phyloP scores from a whole-genome alignment of 2,113 vertebrate species.

The Erythrocercus mccallii region DNA sequence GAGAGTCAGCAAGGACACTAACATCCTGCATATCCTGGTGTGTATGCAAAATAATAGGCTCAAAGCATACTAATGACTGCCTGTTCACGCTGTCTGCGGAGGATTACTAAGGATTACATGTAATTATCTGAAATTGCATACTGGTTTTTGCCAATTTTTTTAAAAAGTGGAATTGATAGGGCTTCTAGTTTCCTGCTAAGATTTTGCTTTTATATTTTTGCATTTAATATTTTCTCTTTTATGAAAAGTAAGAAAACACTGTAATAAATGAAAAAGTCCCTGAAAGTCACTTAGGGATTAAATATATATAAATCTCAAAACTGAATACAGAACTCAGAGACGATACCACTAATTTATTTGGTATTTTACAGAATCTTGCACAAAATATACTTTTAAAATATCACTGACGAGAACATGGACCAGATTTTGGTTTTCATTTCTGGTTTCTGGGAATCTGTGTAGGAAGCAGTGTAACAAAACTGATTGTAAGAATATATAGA shows the following conservation, averaged over 20 bases:
- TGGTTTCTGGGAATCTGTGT: background rate
- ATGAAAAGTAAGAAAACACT: background rate
- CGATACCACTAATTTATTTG: background rate
- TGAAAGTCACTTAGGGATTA: background rate
- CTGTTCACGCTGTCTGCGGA: constrained; percentile 5
- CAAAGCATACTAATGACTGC: constrained; percentile 32
- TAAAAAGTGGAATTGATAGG: constrained; percentile 38
- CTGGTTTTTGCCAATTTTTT: background rate
- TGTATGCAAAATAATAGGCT: constrained; percentile 32
- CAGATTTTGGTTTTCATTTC: background rate
- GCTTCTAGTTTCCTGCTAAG: constrained; percentile 9
- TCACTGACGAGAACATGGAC: background rate
- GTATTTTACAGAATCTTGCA: background rate
- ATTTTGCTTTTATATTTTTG: constrained; percentile 3
- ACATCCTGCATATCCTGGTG: background rate
- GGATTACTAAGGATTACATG: constrained; percentile 68
- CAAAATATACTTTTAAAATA: background rate
- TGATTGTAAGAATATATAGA: background rate
- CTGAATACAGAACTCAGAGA: background rate
- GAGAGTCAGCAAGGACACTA: background rate
- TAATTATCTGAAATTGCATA: constrained; percentile 67
- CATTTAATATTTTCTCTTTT: background rate
- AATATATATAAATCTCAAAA: background rate
- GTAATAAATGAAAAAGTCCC: background rate
- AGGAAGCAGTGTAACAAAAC: background rate